Evolutionary conservation across 1,140 invertebrate genomes (phyloP).

Genomic region (Camponotus floridanus): DNA sequence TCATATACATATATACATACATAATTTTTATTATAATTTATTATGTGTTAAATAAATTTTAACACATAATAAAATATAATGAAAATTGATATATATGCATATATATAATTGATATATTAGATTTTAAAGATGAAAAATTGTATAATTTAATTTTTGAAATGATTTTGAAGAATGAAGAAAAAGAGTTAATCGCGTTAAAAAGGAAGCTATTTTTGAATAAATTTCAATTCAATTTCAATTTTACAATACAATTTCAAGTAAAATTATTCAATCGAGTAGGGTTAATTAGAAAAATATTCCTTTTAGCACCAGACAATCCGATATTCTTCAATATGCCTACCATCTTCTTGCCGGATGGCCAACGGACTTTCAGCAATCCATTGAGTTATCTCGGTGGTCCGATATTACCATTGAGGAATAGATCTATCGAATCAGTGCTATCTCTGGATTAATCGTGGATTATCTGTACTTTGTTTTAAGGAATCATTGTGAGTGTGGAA

Average conservation of each 20-base stretch:
- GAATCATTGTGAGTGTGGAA: neutral
- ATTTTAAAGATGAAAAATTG: too few relatives aligned
- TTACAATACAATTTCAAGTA: too few relatives aligned
- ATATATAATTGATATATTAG: too few relatives aligned
- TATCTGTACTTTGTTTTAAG: neutral
- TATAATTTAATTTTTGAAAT: neutral
- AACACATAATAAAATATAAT: too few relatives aligned
- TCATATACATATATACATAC: neutral
- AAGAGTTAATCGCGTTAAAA: neutral
- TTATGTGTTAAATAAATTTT: too few relatives aligned
- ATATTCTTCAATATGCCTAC: slow-evolving; percentile 81
- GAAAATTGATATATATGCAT: too few relatives aligned
- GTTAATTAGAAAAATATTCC: slow-evolving; percentile 31
- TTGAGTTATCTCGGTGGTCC: slow-evolving; percentile 91
- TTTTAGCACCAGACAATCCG: slow-evolving; percentile 75
- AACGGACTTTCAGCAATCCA: slow-evolving; percentile 89
- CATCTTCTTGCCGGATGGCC: slow-evolving; percentile 86
- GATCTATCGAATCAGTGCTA: slow-evolving; percentile 90
- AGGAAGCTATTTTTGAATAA: neutral
- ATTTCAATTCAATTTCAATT: too few relatives aligned
- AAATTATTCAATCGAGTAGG: neutral
- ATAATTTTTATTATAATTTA: slow-evolving; percentile 6
- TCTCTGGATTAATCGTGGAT: slow-evolving; percentile 88
- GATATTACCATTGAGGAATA: slow-evolving; percentile 86
- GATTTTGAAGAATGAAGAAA: neutral